Evolutionary conservation across 2,888 invertebrate genomes (phyloP), one percentile per base, ranked within the genome.

Genomic region (Gymnosoma rotundatum): DNA sequence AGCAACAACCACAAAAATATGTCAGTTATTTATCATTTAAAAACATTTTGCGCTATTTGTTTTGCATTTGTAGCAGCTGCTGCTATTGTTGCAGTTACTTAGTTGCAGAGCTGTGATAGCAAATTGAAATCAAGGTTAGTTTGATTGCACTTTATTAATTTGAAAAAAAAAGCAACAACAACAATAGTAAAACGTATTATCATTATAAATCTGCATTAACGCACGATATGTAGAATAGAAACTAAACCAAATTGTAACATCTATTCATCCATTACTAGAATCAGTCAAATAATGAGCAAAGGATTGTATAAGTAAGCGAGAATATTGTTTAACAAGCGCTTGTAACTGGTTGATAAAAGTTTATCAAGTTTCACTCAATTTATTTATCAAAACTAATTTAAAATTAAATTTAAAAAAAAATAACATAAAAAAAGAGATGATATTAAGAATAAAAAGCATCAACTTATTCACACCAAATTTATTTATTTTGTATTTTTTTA

Each of bases 51-150:
- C 18, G 25, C 50, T 67, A 67, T 60, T 66, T 38, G n/a, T n/a
- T 67, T 38, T 58, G 10, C 20, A 61, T 10, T 76, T 66, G 20
- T 14, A 42, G 32, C 32, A 42, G 1, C 5, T 32, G 42, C 54
- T 54, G 38, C 5, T 9, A 42, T 42, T 38, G 20, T n/a, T 67
- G 60, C 66, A 66, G 60, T 36, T 66, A 36, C 20, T 67, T 12
- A 54, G 16, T 32, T 45, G 45, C 45, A 21, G 36, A 16, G 8
- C 32, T 42, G 69, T 69, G 66, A 70, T 58, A 64, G 48, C 38
- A 72, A 84, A 84, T 81, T 84, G 69, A 74, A 58, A 74, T 78
- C 81, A 84, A 84, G 84, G 84, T 84, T 81, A 81, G 78, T 81
- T 84, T 74, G 78, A 84, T 81, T 81, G 84, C 78, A 74, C 61